Evolutionary conservation across 2,797 vertebrate genomes (phyloP).

Genomic region (Decapterus maruadsi): DNA sequence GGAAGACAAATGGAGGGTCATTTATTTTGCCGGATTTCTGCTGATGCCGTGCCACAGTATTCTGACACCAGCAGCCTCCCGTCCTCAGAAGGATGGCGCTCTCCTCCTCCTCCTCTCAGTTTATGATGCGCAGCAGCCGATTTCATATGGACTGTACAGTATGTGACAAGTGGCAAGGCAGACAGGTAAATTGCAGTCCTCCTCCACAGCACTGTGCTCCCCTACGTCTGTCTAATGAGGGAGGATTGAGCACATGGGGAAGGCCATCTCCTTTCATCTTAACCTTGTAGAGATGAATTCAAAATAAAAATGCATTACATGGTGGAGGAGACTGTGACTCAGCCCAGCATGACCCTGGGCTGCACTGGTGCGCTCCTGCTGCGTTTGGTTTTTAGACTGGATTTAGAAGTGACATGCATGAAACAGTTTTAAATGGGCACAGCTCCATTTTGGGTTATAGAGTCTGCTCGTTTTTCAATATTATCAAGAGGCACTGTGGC

Average conservation of each 20-base stretch:
- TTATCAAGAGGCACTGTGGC: not conserved
- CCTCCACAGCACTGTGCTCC: not conserved
- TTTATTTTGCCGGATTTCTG: conserved; percentile 61
- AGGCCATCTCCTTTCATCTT: conserved; percentile 34
- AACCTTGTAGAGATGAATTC: conserved; percentile 29
- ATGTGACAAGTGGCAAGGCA: conserved; percentile 18
- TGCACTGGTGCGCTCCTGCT: conserved; percentile 6
- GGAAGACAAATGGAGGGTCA: conserved; percentile 59
- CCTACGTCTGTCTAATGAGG: conserved; percentile 17
- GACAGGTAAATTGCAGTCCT: conserved; percentile 41
- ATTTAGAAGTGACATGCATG: conserved; percentile 4
- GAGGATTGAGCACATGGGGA: conserved; percentile 25
- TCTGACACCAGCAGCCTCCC: conserved; percentile 17
- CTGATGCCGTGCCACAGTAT: conserved; percentile 32
- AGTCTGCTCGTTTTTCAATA: not conserved
- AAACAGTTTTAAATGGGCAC: conserved; percentile 8
- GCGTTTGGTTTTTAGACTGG: conserved; percentile 15
- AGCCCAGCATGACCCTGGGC: conserved; percentile 17
- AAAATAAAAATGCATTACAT: conserved; percentile 43
- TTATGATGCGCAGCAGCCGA: conserved; percentile 32
- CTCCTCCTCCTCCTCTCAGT: not conserved
- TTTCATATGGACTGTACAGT: conserved; percentile 19
- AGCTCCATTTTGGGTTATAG: conserved; percentile 1
- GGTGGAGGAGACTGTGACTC: conserved; percentile 7
- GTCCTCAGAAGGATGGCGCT: conserved; percentile 16